A percentile compares a stretch with the other conserved stretches of the same genome.
phyloP scores from a whole-genome alignment of 1,140 invertebrate species.

The Muscidifurax raptorellus region DNA sequence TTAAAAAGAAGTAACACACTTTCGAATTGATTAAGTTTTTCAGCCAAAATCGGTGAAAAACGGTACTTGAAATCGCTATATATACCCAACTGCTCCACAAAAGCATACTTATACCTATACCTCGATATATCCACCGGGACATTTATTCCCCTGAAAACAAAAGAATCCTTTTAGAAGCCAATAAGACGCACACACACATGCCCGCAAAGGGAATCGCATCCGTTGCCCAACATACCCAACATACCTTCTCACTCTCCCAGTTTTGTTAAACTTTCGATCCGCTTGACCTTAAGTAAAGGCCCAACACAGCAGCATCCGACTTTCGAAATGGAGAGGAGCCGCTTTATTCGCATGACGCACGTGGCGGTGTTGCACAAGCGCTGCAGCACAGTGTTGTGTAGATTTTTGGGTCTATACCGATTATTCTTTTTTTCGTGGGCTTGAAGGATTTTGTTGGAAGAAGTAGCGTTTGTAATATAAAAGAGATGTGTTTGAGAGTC shows the following conservation, averaged over 20 bases:
- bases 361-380: neutral
- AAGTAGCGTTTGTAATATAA: neutral
- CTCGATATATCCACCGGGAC: no score
- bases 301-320: constrained; percentile 3
- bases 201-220: neutral
- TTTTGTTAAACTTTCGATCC: constrained; percentile 14
- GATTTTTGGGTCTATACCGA: neutral
- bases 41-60: no score
- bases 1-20: no score
- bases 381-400: neutral
- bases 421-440: neutral
- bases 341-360: constrained; percentile 11
- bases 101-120: no score
- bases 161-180: neutral
- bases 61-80: no score
- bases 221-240: neutral
- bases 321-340: constrained; percentile 30
- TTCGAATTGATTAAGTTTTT: no score
- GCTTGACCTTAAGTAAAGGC: constrained; percentile 24
- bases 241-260: neutral
- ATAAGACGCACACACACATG: neutral
- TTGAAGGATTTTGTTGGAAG: neutral
- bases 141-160: no score
- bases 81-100: no score
- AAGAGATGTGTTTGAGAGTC: neutral